Conservation (phyloP, 2,888 invertebrate species). For the Eulithis testata region DNA sequence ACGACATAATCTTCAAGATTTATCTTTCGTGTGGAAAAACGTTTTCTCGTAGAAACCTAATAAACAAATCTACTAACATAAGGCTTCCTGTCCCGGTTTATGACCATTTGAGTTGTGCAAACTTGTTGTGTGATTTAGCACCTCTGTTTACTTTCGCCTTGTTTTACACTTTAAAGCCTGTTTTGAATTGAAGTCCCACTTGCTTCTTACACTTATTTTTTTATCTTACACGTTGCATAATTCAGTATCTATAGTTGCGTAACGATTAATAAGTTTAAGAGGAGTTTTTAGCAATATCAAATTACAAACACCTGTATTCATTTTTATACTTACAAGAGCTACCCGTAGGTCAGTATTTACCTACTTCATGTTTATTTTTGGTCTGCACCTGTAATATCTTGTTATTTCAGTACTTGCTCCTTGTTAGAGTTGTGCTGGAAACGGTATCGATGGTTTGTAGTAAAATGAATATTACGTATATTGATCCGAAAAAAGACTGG, state of each 20-base stretch:
- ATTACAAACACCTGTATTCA: too few species aligned
- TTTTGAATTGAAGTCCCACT: conserved; percentile 10
- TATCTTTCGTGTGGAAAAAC: too few species aligned
- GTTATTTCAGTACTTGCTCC: not conserved
- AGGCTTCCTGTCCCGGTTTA: conserved; percentile 9
- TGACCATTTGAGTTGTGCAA: conserved; percentile 15
- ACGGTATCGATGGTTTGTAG: not conserved
- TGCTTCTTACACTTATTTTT: not conserved
- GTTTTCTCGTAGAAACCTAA: too few species aligned
- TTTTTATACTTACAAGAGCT: too few species aligned
- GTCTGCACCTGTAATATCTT: not conserved
- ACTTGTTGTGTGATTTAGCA: conserved; percentile 25
- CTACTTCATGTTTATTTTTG: too few species aligned
- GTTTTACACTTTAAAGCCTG: conserved; percentile 17
- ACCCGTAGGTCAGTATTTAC: too few species aligned
- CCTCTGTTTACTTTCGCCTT: conserved; percentile 30
- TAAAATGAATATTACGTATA: too few species aligned
- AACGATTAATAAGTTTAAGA: not conserved
- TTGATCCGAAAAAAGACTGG: too few species aligned
- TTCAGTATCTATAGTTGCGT: not conserved
- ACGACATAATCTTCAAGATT: too few species aligned
- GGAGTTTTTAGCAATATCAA: too few species aligned
- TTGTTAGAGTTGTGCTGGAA: conserved; percentile 16
- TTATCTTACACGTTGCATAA: conserved; percentile 2
- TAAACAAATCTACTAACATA: not conserved